These are phyloP conservation scores for Ctenomys sociabilis DNA, from an alignment of 2,113 vertebrate genomes.

Conservation along the genomic window DNA sequence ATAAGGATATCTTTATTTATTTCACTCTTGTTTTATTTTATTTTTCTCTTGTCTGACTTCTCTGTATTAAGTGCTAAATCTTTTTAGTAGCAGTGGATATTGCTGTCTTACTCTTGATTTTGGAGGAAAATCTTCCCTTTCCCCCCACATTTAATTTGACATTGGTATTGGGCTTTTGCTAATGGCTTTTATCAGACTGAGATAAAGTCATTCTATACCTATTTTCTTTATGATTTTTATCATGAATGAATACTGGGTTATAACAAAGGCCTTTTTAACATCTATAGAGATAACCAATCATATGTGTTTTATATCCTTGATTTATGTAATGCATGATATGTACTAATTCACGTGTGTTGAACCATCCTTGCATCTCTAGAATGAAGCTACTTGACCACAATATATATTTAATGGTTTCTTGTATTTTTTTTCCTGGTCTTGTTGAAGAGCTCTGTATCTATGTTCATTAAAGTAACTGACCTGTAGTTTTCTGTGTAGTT, in stretches of 20 bases:
- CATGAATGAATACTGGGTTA: background rate
- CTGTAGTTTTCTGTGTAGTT: background rate
- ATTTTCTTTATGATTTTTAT: background rate
- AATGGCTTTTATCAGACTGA: background rate
- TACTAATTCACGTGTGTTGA: background rate
- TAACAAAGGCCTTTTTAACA: background rate
- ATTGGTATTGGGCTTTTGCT: background rate
- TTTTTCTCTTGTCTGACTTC: background rate
- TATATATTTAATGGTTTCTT: background rate
- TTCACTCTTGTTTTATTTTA: background rate
- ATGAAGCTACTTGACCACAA: background rate
- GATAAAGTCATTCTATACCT: background rate
- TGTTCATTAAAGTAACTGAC: background rate
- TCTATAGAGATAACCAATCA: background rate
- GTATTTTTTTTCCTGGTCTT: background rate
- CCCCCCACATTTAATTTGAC: background rate
- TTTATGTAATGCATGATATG: background rate
- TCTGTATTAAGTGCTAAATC: background rate
- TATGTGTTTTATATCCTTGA: background rate
- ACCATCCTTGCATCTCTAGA: background rate
- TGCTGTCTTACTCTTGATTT: background rate
- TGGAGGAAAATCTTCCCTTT: background rate
- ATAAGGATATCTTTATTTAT: background rate
- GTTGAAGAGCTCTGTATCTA: background rate
- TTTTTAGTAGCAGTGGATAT: background rate